These are phyloP conservation scores for Vireo altiloquus DNA, from an alignment of 2,113 vertebrate genomes.

Conservation along the genomic window DNA sequence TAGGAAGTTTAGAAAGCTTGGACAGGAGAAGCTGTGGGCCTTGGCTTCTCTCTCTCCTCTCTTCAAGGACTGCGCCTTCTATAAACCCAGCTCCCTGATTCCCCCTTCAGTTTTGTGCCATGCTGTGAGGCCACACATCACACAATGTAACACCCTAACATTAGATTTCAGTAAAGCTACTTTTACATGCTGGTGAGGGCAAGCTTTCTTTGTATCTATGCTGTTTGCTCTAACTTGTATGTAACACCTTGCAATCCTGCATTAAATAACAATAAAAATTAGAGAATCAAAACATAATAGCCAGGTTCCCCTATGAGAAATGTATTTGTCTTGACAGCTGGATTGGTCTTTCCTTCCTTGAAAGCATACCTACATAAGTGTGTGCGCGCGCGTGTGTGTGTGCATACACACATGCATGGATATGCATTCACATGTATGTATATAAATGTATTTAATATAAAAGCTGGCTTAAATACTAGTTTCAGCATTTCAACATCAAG, in stretches of 20 bases:
- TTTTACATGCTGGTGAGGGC: not conserved
- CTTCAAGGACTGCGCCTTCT: not conserved
- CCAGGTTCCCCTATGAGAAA: not conserved
- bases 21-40: not conserved
- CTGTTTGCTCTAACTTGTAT: not conserved
- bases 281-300: not conserved
- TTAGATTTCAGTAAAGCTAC: not conserved
- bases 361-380: not conserved
- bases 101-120: not conserved
- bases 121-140: not conserved
- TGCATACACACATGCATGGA: accelerated
- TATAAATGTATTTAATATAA: not conserved
- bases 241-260: not conserved
- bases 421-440: not conserved
- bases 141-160: too few relatives aligned
- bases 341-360: not conserved
- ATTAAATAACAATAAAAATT: not conserved
- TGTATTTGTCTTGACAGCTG: not conserved
- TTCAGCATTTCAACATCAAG: not conserved
- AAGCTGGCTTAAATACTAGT: not conserved
- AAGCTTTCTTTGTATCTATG: not conserved
- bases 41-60: not conserved
- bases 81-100: not conserved
- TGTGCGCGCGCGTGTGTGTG: too few relatives aligned
- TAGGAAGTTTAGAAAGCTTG: not conserved